Evolutionary conservation across 64 coral and sea anemone genomes (phyloP), one percentile per base, ranked within the genome.

Genomic region (Stichodactyla helianthus): DNA sequence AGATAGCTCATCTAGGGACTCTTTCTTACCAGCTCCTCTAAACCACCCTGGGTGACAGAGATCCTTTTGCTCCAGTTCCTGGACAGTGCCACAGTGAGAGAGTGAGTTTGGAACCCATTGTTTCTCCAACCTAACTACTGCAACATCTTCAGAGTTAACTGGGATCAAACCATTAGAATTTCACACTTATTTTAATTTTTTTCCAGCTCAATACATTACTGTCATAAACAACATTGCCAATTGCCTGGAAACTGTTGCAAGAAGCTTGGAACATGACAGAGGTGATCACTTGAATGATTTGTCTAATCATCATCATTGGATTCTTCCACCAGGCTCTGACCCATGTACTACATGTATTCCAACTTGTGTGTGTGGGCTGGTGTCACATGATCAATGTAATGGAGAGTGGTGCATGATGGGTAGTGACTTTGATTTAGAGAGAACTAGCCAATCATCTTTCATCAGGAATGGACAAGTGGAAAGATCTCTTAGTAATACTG

Each of bases 221-320:
- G 67, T 86, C 23, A 92, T 94, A 55, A 88, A 92, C 51, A 95
- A 90, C 60, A 83, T 99, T 31, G 97, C 97, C 50, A 62, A 26
- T 70, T 88, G 93, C 58, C 71, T 98, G 55, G 90, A 95, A 88
- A 70, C 91, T 18, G 82, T 93, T 0, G 90, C 96, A 62, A 85
- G 64, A 78, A 71, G 52, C 79, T 88, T 98, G 15, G 96, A 95
- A 54, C 93, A 95, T 44, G 89, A 89, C 62, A 76, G 88, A 51
- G 90, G 90, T 25, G 74, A 81, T 88, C 93, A 98, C 20, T 71
- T 95, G 61, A 85, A 78, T 71, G 96, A 98, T 52, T 90, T 85
- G 56, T 53, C 52, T 60, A 86, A 85, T 86, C 89, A 92, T 19
- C 96, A 98, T 88, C 93, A 98, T 67, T 98, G 96, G 96, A 92